These are phyloP conservation scores for Percina caprodes DNA, from an alignment of 2,113 vertebrate species.

Conservation along the genomic window DNA sequence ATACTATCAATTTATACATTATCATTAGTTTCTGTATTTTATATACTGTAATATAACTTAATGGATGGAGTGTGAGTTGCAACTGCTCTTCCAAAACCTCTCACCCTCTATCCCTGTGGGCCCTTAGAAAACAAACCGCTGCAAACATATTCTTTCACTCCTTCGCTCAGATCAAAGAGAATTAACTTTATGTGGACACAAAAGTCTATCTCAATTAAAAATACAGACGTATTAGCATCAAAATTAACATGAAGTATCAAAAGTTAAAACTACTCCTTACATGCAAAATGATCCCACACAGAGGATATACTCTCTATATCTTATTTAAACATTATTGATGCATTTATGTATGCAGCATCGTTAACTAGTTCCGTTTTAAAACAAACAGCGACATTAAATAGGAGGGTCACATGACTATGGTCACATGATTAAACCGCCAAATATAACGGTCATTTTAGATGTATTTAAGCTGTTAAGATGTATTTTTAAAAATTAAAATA, in stretches of 20 bases:
- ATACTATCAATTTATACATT: too few relatives aligned
- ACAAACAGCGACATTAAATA: too few relatives aligned
- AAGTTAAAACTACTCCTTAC: background rate
- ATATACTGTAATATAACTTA: background rate
- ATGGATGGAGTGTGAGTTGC: conserved; percentile 55
- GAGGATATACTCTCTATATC: too few relatives aligned
- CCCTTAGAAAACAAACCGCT: conserved; percentile 14
- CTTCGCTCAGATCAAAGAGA: conserved; percentile 5
- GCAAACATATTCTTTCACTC: background rate
- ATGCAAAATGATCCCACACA: background rate
- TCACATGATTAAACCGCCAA: too few relatives aligned
- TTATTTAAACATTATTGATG: too few relatives aligned
- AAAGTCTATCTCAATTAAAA: background rate
- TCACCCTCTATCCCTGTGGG: conserved; percentile 6
- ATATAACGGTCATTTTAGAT: too few relatives aligned
- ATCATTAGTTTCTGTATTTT: too few relatives aligned
- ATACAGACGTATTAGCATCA: background rate
- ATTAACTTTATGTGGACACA: background rate
- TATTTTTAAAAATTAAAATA: too few relatives aligned
- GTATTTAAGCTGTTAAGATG: too few relatives aligned
- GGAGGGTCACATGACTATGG: too few relatives aligned
- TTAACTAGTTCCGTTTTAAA: too few relatives aligned
- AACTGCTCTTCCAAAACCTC: conserved; percentile 45
- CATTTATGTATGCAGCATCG: too few relatives aligned
- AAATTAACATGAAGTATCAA: background rate